These are phyloP conservation scores for Pandemis corylana DNA, from an alignment of 2,888 invertebrate species.

Conservation along the genomic window DNA sequence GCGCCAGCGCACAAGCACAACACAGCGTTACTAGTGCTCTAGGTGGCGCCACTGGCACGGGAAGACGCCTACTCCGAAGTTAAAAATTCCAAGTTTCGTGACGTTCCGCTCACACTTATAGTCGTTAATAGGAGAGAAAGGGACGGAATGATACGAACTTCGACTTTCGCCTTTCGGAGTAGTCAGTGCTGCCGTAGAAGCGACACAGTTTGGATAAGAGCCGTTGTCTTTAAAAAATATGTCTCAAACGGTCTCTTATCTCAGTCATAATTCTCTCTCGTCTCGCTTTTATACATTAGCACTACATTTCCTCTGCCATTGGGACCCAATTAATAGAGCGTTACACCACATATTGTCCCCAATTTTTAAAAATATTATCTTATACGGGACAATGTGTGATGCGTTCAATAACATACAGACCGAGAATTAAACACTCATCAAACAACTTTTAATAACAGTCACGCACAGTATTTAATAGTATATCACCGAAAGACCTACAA, in stretches of 20 bases:
- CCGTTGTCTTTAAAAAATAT: no score
- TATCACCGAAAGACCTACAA: no score
- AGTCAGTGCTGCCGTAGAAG: no score
- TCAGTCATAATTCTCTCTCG: neutral
- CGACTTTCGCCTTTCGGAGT: no score
- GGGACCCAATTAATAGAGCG: slow-evolving; percentile 21
- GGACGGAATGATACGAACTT: no score
- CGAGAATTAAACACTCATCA: slow-evolving; percentile 18
- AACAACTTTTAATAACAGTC: neutral
- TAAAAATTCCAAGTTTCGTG: no score
- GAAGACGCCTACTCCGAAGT: neutral
- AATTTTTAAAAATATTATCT: neutral
- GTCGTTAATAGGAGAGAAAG: no score
- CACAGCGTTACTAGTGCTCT: slow-evolving; percentile 46
- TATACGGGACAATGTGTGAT: slow-evolving; percentile 12
- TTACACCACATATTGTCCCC: slow-evolving; percentile 18
- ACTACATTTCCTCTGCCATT: neutral
- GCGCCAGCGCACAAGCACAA: slow-evolving; percentile 56
- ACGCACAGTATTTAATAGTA: no score
- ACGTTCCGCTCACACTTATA: no score
- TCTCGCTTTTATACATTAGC: slow-evolving; percentile 1
- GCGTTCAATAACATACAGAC: slow-evolving; percentile 20
- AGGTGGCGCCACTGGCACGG: neutral
- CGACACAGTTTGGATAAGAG: no score
- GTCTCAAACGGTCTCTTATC: no score